Conservation (phyloP, 2,888 invertebrate species). For the Drosophila kuntzei region DNA sequence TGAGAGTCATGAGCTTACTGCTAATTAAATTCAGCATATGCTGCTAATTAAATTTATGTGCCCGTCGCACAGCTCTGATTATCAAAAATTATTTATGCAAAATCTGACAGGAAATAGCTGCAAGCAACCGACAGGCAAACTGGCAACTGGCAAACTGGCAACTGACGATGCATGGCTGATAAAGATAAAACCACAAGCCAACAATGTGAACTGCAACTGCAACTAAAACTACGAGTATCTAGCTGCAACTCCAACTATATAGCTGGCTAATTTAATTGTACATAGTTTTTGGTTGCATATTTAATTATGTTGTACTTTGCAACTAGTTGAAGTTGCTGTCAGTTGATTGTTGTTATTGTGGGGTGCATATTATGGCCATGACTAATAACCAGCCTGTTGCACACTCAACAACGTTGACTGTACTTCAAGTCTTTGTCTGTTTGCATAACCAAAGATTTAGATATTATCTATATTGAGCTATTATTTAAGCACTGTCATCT, state of each 20-base stretch:
- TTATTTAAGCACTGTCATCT: slow-evolving; percentile 3
- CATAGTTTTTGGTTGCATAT: slow-evolving; percentile 72
- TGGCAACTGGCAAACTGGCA: slow-evolving; percentile 39
- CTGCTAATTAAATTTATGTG: slow-evolving; percentile 79
- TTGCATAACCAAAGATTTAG: slow-evolving; percentile 3
- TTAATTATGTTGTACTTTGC: slow-evolving; percentile 66
- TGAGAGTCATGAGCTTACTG: slow-evolving; percentile 63
- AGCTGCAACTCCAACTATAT: slow-evolving; percentile 24
- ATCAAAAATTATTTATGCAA: slow-evolving; percentile 80
- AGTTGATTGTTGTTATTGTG: slow-evolving; percentile 31
- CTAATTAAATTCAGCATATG: slow-evolving; percentile 73
- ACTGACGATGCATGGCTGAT: slow-evolving; percentile 46
- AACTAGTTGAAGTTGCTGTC: slow-evolving; percentile 32
- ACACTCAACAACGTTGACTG: slow-evolving; percentile 5
- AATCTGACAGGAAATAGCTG: slow-evolving; percentile 80
- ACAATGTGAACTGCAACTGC: slow-evolving; percentile 31
- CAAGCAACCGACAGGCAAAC: slow-evolving; percentile 46
- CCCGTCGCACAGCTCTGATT: slow-evolving; percentile 77
- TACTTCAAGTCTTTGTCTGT: slow-evolving; percentile 15
- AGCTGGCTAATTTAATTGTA: slow-evolving; percentile 73
- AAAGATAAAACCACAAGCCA: slow-evolving; percentile 55
- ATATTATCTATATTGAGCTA: slow-evolving; percentile 19
- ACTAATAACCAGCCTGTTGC: slow-evolving; percentile 24
- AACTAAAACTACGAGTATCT: slow-evolving; percentile 6
- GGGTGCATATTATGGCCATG: slow-evolving; percentile 20